Percentiles rank a stretch among this genome's conserved stretches.
Conservation (phyloP, 2,113 vertebrate genomes). For the Trachemys scripta region DNA sequence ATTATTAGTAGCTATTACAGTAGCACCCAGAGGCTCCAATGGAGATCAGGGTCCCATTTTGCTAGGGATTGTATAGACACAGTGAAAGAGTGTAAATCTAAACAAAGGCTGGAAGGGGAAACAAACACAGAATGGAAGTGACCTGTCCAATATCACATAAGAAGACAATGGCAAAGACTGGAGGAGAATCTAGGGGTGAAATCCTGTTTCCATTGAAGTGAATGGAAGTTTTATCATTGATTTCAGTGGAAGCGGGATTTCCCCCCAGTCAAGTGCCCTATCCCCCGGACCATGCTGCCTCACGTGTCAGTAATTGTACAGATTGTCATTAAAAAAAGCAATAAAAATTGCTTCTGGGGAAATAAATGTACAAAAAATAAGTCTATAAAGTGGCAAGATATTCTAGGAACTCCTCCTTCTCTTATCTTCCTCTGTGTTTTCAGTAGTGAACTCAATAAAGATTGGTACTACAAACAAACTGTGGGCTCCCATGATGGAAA, state of each 20-base stretch:
- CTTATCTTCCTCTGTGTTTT: not conserved
- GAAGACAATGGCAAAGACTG: not conserved
- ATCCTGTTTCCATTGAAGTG: not conserved
- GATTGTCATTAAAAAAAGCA: not conserved
- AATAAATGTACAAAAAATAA: not conserved
- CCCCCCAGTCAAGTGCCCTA: not conserved
- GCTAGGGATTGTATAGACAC: not conserved
- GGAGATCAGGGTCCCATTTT: not conserved
- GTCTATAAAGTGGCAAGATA: not conserved
- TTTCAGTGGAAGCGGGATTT: not conserved
- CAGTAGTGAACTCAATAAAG: not conserved
- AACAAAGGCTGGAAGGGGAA: not conserved
- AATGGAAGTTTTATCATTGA: not conserved
- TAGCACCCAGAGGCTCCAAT: not conserved
- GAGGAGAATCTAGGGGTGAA: not conserved
- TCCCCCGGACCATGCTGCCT: not conserved
- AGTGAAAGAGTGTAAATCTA: not conserved
- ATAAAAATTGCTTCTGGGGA: not conserved
- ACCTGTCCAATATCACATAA: not conserved
- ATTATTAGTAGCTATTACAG: not conserved
- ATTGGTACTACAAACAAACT: not conserved
- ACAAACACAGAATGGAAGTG: not conserved
- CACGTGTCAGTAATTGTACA: not conserved
- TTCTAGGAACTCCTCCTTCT: not conserved
- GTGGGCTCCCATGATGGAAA: not conserved